Conservation (phyloP, 1,140 invertebrate species). For the Brachionus asplanchnoidis region DNA sequence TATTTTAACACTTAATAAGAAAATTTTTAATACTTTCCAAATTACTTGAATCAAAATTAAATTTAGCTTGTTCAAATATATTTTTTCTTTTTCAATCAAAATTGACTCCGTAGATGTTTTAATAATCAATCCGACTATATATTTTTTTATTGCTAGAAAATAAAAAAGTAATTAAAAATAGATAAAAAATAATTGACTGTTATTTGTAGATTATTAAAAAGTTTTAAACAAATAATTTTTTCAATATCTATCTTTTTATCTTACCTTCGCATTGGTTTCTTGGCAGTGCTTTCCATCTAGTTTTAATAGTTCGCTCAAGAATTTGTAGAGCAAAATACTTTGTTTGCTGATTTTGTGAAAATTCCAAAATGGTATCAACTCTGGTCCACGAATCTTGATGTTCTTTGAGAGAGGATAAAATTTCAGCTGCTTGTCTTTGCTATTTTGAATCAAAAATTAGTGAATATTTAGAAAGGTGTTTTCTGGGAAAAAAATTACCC, state of each 20-base stretch:
- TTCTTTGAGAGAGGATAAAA: slow-evolving; percentile 68
- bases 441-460: neutral
- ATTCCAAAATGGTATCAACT: slow-evolving; percentile 97
- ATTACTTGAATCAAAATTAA: slow-evolving; percentile 81
- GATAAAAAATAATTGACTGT: neutral
- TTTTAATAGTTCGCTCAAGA: slow-evolving; percentile 96
- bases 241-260: neutral
- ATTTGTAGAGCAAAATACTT: slow-evolving; percentile 99
- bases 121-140: slow-evolving; percentile 95
- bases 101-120: slow-evolving; percentile 90
- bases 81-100: slow-evolving; percentile 83
- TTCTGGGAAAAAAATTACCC: neutral
- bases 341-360: slow-evolving; percentile 88
- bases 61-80: slow-evolving; percentile 95
- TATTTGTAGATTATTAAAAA: no score
- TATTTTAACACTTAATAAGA: neutral
- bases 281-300: slow-evolving; percentile 95
- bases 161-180: neutral
- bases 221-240: no score
- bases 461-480: no score
- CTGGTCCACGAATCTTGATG: slow-evolving; percentile 98
- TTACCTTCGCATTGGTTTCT: slow-evolving; percentile 83
- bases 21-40: neutral
- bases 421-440: slow-evolving; percentile 36
- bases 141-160: slow-evolving; percentile 78